Base-by-base conservation (phyloP, 2,797 vertebrate species). In the Premnoplex brunnescens region DNA sequence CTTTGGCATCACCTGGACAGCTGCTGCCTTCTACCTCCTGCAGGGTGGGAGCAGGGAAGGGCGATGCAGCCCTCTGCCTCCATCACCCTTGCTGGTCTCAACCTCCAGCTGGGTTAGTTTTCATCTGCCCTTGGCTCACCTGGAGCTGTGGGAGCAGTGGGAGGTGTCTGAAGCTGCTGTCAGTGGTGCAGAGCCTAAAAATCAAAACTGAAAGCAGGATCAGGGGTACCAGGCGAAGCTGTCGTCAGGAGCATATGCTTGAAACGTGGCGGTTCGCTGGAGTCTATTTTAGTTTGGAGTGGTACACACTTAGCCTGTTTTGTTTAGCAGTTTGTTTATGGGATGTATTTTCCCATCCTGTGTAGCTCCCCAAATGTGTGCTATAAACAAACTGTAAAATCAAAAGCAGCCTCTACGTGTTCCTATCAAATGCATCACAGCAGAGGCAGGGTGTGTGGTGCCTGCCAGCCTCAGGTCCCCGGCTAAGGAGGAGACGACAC, bases 301-400 rank as follows among this genome's bases (percentile, higher is more conserved):
- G 76, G 88, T 82, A 32, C 60, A 34, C 41, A 88, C 92, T 95
- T 88, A 94, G 91, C 71, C 73, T 69, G 76, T 71, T 96, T 95
- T 92, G 92, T 93, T 95, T 91, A 94, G 92, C 95, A 89, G 92
- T 86, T 93, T 91, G 80, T 95, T 96, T 95, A 93, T 96, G 92
- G 85, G 93, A 90, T 94, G 77, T 56, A 5, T 95, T 96, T 95
- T 79, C 92, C 73, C 94, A 60, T 94, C 63, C 87, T 56, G 87
- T 88, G 85, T 83, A 92, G 91, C 62, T 95, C 88, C 81, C 90
- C 82, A 55, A 94, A 84, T 74, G 69, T 62, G 21, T 51, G 92
- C 94, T 83, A 46, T 96, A 92, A 96, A 93, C 82, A 95, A 94
- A 89, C 80, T 82, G 95, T 85, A 92, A 93, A 94, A 93, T 71